Base-by-base conservation (phyloP, 2,797 vertebrate species). In the Pelodytes ibericus region DNA sequence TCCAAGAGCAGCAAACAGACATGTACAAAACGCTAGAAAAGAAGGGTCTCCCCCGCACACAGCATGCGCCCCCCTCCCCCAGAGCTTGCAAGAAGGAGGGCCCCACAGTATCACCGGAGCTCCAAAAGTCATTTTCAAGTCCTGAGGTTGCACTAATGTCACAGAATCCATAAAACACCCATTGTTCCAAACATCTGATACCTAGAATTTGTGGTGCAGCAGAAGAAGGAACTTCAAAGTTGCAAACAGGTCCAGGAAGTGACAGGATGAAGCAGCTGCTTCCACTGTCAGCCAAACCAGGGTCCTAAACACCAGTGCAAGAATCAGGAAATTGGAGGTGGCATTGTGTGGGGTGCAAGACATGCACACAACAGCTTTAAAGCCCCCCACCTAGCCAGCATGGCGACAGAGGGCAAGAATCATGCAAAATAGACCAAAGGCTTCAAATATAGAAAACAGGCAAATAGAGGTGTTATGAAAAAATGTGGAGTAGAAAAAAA, bases 321-420 rank as follows among this genome's bases (percentile, higher is more conserved):
- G 0, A 77, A 93, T 94, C 0, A 92, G 93, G 81, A 95, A 93
- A 80, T 94, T 71, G 65, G 93, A 88, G 74, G 75, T 91, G 80
- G 56, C 56, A 60, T 79, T 31, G 47, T 56, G 31, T 62, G 13
- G 58, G 68, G 25, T 41, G 61, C 41, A 68, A 53, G 18, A 63
- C 68, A 61, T 70, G 68, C 72, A 67, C 61, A 72, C 33, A 27
- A 33, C 51, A 53, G 57, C 67, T 47, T 25, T 33, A 61, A 25
- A 27, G 30, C 44, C 39, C 60, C 58, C 65, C 51, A 61, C 70
- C 71, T 25, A 69, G 36, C 29, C 53, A 20, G 29, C n/a, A n/a
- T 47, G 2, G 18, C 4, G 59, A 30, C 26, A 53, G 20, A 69
- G 33, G 71, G 58, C 33, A 63, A 66, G 58, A 31, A 39, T 68